phyloP scores from a whole-genome alignment of 2,797 vertebrate genomes.

The Corythornis leucogaster region DNA sequence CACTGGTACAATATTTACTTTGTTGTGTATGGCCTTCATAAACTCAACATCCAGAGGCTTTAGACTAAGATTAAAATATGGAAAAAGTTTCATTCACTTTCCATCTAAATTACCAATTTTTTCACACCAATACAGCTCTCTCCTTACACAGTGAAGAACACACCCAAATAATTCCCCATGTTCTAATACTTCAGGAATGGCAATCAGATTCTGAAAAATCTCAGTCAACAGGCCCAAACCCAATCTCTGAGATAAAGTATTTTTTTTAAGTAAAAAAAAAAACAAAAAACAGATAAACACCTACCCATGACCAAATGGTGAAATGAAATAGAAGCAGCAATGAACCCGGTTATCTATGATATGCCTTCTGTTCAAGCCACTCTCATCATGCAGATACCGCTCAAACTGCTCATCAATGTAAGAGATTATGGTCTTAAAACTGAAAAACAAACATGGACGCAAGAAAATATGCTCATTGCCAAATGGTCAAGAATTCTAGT shows the following conservation, averaged over 20 bases:
- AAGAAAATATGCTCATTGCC: neutral
- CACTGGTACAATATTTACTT: slow-evolving; percentile 98
- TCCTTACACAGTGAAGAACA: neutral
- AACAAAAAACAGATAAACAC: slow-evolving; percentile 3
- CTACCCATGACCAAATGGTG: slow-evolving; percentile 97
- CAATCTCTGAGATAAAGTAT: neutral
- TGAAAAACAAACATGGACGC: slow-evolving; percentile 47
- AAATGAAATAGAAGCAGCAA: slow-evolving; percentile 99
- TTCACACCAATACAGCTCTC: neutral
- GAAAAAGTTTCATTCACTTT: neutral
- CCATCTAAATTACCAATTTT: neutral
- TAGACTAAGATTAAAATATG: slow-evolving; percentile 78
- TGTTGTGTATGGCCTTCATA: slow-evolving; percentile 99
- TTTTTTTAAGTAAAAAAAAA: too few species aligned
- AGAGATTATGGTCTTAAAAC: slow-evolving; percentile 96
- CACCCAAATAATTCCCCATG: neutral
- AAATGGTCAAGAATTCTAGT: neutral
- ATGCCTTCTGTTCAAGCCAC: slow-evolving; percentile 93
- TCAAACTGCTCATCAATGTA: slow-evolving; percentile 99
- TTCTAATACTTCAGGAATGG: neutral
- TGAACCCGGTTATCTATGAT: slow-evolving; percentile 97
- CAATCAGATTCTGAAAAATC: neutral
- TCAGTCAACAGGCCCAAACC: neutral
- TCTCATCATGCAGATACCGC: slow-evolving; percentile 98
- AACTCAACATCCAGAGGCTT: slow-evolving; percentile 97